Percentiles rank a stretch among this genome's conserved stretches.
Conservation (phyloP, 1,140 invertebrate genomes). For the Wasmannia auropunctata region DNA sequence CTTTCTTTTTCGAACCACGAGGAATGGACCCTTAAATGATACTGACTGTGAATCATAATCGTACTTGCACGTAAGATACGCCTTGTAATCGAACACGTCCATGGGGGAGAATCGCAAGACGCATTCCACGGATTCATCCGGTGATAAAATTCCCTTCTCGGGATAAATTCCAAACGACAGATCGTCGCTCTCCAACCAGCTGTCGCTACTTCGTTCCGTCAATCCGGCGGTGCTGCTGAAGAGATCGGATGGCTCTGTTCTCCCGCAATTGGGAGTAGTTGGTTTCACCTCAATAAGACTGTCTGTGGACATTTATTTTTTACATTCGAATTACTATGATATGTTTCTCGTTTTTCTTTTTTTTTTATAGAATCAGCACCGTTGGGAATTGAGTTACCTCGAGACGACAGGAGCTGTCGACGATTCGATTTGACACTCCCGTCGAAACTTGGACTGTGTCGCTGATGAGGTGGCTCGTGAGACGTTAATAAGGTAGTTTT, state of each 20-base stretch:
- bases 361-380: neutral
- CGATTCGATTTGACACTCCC: neutral
- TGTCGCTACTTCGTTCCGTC: constrained; percentile 74
- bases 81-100: constrained; percentile 79
- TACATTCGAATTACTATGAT: neutral
- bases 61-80: constrained; percentile 76
- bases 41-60: neutral
- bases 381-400: neutral
- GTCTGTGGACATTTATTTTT: constrained; percentile 1
- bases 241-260: constrained; percentile 67
- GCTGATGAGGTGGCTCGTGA: neutral
- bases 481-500: neutral
- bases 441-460: neutral
- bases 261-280: neutral
- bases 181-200: constrained; percentile 75
- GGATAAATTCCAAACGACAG: constrained; percentile 77
- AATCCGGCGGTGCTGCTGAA: constrained; percentile 73
- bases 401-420: neutral
- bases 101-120: constrained; percentile 74
- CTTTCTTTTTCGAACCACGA: too few species aligned
- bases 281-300: constrained; percentile 25
- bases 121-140: constrained; percentile 66
- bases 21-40: too few species aligned
- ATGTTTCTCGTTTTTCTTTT: neutral
- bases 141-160: constrained; percentile 69